These are phyloP conservation scores for Tauraco hartlaubi DNA, from an alignment of 2,797 vertebrate species.

Conservation along the genomic window DNA sequence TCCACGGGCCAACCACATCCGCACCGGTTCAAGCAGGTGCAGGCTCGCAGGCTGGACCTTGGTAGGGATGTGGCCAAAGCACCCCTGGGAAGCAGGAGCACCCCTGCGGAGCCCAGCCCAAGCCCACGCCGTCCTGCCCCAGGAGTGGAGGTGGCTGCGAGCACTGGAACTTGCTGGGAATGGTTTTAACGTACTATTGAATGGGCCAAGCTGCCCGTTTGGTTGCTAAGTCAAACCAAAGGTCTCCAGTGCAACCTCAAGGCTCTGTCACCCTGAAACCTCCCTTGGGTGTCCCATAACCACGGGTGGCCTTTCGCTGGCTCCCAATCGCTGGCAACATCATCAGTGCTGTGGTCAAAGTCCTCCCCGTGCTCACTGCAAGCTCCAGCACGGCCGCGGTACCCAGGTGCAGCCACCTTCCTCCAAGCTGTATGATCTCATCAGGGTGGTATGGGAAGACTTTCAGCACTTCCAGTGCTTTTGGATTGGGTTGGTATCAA, in stretches of 20 bases:
- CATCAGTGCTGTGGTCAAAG: background rate
- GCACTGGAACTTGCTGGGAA: background rate
- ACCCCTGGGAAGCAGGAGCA: background rate
- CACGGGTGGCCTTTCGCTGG: fast-evolving
- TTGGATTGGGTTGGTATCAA: background rate
- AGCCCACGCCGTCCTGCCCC: fast-evolving
- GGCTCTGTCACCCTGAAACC: background rate
- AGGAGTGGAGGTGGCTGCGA: background rate
- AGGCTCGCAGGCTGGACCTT: background rate
- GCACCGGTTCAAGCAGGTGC: background rate
- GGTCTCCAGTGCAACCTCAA: background rate
- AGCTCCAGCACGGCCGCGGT: background rate
- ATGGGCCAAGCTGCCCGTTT: background rate
- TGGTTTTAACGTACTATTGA: background rate
- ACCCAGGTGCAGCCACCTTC: background rate
- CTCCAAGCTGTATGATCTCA: background rate
- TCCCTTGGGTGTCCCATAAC: background rate
- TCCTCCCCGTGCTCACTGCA: background rate
- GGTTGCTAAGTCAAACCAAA: background rate
- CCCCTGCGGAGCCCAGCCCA: background rate
- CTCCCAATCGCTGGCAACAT: background rate
- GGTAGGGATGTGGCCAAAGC: background rate
- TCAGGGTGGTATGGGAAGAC: background rate
- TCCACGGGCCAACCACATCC: background rate
- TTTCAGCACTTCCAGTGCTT: background rate